phyloP scores from a whole-genome alignment of 2,113 vertebrate genomes.

The crab-eating macaque (Macaca fascicularis) region DNA sequence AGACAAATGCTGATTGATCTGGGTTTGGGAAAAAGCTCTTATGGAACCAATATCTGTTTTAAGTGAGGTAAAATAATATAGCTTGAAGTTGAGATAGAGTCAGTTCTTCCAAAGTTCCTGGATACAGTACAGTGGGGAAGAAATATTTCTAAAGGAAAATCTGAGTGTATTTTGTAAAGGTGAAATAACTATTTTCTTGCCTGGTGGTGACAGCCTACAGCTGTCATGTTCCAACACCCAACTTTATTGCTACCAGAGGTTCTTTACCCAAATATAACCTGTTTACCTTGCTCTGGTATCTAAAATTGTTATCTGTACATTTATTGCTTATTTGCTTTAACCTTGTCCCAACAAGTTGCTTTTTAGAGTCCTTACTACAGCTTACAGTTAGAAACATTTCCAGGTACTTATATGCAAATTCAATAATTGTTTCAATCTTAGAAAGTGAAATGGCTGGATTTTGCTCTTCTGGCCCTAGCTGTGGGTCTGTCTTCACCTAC shows the following conservation, averaged over 20 bases:
- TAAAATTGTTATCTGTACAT: background rate
- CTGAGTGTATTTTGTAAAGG: background rate
- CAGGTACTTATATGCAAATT: background rate
- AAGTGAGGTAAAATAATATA: background rate
- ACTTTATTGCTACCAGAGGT: background rate
- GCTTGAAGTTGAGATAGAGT: background rate
- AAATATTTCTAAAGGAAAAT: background rate
- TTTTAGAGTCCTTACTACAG: background rate
- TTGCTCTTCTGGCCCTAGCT: background rate
- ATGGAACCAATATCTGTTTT: background rate
- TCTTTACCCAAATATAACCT: background rate
- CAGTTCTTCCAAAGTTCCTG: background rate
- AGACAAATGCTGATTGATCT: background rate
- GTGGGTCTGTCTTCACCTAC: background rate
- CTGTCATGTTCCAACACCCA: background rate
- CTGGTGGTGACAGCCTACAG: background rate
- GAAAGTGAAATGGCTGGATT: background rate
- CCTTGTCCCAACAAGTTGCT: background rate
- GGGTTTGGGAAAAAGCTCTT: background rate
- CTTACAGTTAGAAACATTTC: background rate
- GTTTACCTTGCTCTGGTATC: background rate
- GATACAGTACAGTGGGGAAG: background rate
- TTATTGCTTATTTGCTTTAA: background rate
- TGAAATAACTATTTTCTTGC: background rate
- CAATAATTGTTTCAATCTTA: background rate